phyloP scores from a whole-genome alignment of 2,888 invertebrate species.

The Lepidochrysops patricia region DNA sequence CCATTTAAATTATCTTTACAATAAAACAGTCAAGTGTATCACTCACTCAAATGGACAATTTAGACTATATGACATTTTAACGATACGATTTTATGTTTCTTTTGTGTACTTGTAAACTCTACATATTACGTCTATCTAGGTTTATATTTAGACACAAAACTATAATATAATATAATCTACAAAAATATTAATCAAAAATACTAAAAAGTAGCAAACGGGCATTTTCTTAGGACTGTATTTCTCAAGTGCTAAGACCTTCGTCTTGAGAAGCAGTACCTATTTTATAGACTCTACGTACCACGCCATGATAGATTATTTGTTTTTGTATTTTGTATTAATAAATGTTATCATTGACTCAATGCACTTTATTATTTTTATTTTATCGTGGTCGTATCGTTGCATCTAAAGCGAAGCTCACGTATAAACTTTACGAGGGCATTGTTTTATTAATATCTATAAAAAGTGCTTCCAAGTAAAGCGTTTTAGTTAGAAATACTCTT shows the following conservation, averaged over 20 bases:
- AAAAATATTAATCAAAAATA: too few species aligned
- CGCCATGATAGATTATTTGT: too few species aligned
- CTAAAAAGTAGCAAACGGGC: too few species aligned
- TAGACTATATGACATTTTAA: slow-evolving; percentile 28
- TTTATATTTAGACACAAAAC: too few species aligned
- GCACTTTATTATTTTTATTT: slow-evolving; percentile 6
- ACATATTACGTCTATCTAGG: too few species aligned
- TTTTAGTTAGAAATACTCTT: slow-evolving; percentile 45
- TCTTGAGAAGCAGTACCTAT: too few species aligned
- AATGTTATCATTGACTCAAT: neutral
- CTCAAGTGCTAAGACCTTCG: too few species aligned
- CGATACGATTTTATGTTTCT: neutral
- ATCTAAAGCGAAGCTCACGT: slow-evolving; percentile 32
- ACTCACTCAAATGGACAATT: slow-evolving; percentile 56
- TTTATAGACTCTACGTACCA: too few species aligned
- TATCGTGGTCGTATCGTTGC: slow-evolving; percentile 30
- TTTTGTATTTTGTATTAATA: too few species aligned
- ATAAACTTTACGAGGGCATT: slow-evolving; percentile 61
- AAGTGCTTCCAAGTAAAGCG: slow-evolving; percentile 52
- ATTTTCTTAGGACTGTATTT: too few species aligned
- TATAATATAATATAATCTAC: too few species aligned
- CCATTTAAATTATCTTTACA: slow-evolving; percentile 63
- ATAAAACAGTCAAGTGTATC: slow-evolving; percentile 59
- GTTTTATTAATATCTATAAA: slow-evolving; percentile 73
- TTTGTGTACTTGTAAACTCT: too few species aligned